Evolutionary conservation across 92 coral and sea anemone species (phyloP).

Genomic region (Epizoanthus ramosus): DNA sequence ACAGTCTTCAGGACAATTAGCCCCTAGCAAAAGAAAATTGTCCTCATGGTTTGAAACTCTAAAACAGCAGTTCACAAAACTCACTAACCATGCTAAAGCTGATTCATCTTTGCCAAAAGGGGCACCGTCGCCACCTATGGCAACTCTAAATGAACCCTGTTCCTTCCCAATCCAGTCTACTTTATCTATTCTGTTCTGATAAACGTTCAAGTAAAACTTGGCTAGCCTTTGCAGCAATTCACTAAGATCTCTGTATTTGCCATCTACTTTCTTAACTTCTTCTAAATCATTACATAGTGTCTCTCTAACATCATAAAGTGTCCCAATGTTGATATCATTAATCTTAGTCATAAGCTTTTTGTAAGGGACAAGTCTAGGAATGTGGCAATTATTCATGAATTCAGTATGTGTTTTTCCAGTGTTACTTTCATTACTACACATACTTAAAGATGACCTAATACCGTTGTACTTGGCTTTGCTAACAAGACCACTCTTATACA

Average conservation of each 20-base stretch:
- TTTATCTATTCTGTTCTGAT: constrained; percentile 49
- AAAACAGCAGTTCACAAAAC: constrained; percentile 41
- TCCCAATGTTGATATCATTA: constrained; percentile 64
- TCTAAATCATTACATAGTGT: constrained; percentile 58
- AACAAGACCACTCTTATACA: constrained; percentile 50
- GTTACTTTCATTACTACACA: constrained; percentile 46
- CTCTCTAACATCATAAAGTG: constrained; percentile 52
- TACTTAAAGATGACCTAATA: constrained; percentile 54
- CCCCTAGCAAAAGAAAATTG: constrained; percentile 53
- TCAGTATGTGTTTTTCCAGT: constrained; percentile 50
- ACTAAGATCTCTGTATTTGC: constrained; percentile 54
- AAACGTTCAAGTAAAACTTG: constrained; percentile 35
- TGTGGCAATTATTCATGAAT: constrained; percentile 45
- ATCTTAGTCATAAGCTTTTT: constrained; percentile 55
- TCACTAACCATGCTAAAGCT: constrained; percentile 36
- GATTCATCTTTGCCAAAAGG: constrained; percentile 52
- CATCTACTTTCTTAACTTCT: constrained; percentile 61
- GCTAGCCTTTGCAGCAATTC: constrained; percentile 41
- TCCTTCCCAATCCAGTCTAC: constrained; percentile 43
- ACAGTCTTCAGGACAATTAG: constrained; percentile 70
- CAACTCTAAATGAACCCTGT: constrained; percentile 45
- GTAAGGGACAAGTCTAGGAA: constrained; percentile 61
- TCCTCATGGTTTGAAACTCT: constrained; percentile 46
- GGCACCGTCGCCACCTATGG: constrained; percentile 67
- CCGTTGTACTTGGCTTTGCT: constrained; percentile 52